Base-by-base conservation (phyloP, 2,797 vertebrate species). In the Spinus olivaceus region DNA sequence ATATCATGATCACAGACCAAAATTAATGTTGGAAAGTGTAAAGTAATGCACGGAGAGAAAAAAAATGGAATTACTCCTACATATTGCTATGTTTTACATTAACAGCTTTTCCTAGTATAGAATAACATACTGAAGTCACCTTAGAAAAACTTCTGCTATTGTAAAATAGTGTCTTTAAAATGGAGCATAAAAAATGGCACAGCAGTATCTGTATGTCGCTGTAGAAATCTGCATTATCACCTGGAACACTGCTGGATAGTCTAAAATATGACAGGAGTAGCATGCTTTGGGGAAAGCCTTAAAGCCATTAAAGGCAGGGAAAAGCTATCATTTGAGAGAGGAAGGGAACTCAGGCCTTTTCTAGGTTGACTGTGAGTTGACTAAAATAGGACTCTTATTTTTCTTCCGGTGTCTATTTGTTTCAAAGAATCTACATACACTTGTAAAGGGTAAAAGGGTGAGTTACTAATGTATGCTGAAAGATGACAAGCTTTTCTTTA, bases 21-120 rank as follows among this genome's bases (percentile, higher is more conserved):
- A 80, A 95, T 92, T 93, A 88, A 85, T 82, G 77, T 70, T 91
- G 47, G 73, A 54, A 94, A 95, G 92, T 95, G 70, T 94, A 59
- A 96, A 92, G 76, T 71, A 92, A 76, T 69, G 85, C 73, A 89
- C 23, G 41, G 67, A 90, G 84, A 76, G 46, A 69, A 90, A 79
- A 18, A 93, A 93, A 88, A 8, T 30, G 71, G 30, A 92, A 92
- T 94, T 91, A 85, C 81, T 95, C 81, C 81, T 93, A 95, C 74
- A 1, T 77, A 89, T 91, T 78, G 78, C 90, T 94, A 41, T 84
- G 74, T 95, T 96, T 90, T 96, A 90, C 70, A 85, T 87, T 82
- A 92, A 69, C 81, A 93, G 37, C 66, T 94, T 90, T 91, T 91
- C 91, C 61, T 61, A 59, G 69, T 91, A 88, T 92, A 86, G 87